Percentiles rank a stretch among this genome's conserved stretches.
These are phyloP conservation scores for Melanotaenia nigrans DNA, from an alignment of 2,797 vertebrate genomes.

Conservation along the genomic window DNA sequence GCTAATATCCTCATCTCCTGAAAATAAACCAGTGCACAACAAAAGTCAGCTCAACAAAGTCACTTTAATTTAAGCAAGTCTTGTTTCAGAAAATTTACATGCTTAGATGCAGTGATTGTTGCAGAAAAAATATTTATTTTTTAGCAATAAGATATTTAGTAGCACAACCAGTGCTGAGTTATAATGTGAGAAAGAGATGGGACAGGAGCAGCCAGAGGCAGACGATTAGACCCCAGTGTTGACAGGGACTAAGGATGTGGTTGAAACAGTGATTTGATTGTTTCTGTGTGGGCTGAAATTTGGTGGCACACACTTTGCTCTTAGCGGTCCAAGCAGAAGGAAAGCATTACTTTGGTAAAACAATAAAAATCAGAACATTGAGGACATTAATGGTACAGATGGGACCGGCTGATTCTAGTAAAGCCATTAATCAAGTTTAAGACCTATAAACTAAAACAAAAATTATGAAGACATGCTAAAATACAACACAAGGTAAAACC, in stretches of 20 bases:
- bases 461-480: not conserved
- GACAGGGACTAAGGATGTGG: slow-evolving; percentile 1
- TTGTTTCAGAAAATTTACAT: not conserved
- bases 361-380: not conserved
- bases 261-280: not conserved
- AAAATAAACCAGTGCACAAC: not conserved
- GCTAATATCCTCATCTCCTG: not conserved
- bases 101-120: not conserved
- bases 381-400: not conserved
- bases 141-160: not conserved
- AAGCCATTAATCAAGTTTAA: not conserved
- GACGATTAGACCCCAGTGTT: not conserved
- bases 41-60: not conserved
- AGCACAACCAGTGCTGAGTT: not conserved
- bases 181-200: not conserved
- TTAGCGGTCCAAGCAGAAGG: not conserved
- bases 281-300: slow-evolving; percentile 1
- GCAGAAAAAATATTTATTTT: not conserved
- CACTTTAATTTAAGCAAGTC: not conserved
- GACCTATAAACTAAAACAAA: not conserved
- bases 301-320: not conserved
- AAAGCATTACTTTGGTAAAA: not conserved
- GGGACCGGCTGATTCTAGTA: not conserved
- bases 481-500: not conserved
- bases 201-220: not conserved